A percentile compares a stretch with the other conserved stretches of the same genome.
These are phyloP conservation scores for Microctonus hyperodae DNA, from an alignment of 2,888 invertebrate genomes.

Conservation along the genomic window DNA sequence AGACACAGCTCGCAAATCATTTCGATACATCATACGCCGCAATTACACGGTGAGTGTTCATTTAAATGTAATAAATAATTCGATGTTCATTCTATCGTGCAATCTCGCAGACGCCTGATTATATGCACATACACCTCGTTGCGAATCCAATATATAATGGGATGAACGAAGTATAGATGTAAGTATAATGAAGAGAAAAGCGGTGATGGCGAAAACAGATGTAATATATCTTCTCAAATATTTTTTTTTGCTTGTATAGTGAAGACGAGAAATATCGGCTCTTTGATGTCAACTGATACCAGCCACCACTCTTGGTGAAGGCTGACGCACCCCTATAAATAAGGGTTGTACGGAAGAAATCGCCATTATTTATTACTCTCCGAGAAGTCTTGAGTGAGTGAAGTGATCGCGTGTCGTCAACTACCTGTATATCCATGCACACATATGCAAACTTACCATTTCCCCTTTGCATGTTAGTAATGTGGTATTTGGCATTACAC, in stretches of 20 bases:
- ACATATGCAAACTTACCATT: slow-evolving; percentile 12
- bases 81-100: slow-evolving; percentile 54
- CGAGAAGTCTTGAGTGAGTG: slow-evolving; percentile 41
- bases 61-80: slow-evolving; percentile 62
- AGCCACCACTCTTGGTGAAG: slow-evolving; percentile 49
- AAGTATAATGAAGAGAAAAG: slow-evolving; percentile 16
- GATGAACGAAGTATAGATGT: background rate
- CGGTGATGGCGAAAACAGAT: slow-evolving; percentile 25
- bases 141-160: too few species aligned
- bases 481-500: background rate
- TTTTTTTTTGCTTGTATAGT: slow-evolving; percentile 14
- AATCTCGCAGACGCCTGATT: slow-evolving; percentile 44
- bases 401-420: slow-evolving; percentile 58
- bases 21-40: slow-evolving; percentile 58
- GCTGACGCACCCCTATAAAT: slow-evolving; percentile 58
- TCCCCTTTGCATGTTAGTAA: background rate
- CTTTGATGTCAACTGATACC: slow-evolving; percentile 60
- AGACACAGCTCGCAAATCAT: slow-evolving; percentile 59
- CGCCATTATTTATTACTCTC: slow-evolving; percentile 58
- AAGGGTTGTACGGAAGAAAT: slow-evolving; percentile 60
- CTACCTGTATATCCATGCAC: slow-evolving; percentile 40
- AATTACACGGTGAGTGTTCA: slow-evolving; percentile 62
- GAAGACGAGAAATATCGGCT: slow-evolving; percentile 34
- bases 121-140: slow-evolving; percentile 7
- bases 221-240: background rate